phyloP scores from a whole-genome alignment of 2,797 vertebrate species.

The Anguilla pacifica region DNA sequence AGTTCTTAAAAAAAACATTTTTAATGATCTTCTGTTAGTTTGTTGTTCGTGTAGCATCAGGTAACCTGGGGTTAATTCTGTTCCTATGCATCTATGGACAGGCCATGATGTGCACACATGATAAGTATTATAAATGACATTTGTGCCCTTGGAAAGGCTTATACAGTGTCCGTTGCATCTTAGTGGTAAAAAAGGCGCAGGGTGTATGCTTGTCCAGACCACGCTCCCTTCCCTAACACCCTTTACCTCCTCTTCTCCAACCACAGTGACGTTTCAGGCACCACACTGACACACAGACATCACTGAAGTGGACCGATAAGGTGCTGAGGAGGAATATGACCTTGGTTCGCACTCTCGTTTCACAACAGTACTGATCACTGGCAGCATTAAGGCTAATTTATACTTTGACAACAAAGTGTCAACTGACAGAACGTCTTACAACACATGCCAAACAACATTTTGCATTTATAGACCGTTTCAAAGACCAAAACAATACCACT shows the following conservation, averaged over 20 bases:
- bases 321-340: background rate
- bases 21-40: slow-evolving; percentile 3
- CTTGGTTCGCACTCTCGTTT: background rate
- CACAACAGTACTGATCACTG: background rate
- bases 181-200: background rate
- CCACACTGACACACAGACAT: background rate
- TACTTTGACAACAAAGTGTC: too few species aligned
- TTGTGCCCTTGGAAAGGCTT: background rate
- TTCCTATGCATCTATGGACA: background rate
- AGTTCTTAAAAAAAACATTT: background rate
- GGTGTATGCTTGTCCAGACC: background rate
- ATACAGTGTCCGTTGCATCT: background rate
- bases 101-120: background rate
- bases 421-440: too few species aligned
- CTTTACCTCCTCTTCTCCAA: background rate
- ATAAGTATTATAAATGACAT: background rate
- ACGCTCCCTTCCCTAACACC: too few species aligned
- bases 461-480: too few species aligned
- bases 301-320: background rate
- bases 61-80: background rate
- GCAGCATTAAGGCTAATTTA: too few species aligned
- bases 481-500: too few species aligned
- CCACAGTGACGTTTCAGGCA: background rate
- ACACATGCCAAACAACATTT: too few species aligned
- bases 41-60: background rate